phyloP scores from a whole-genome alignment of 2,797 vertebrate species.

The Diglossa cyanea region DNA sequence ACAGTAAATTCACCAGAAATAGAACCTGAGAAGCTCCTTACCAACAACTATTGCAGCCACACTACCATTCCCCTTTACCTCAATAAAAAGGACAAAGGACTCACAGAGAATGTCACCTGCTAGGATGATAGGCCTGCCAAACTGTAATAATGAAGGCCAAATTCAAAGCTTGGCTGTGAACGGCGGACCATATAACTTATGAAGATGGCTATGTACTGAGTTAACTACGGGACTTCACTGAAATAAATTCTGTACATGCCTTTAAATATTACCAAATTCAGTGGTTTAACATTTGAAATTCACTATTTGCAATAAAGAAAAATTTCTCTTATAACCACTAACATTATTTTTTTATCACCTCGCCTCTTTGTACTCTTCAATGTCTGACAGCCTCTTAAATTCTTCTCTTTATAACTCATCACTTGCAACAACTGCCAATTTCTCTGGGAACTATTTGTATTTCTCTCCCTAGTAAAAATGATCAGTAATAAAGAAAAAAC shows the following conservation, averaged over 20 bases:
- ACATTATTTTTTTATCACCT: neutral
- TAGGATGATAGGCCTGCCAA: neutral
- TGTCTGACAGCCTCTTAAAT: neutral
- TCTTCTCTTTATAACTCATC: neutral
- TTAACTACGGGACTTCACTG: neutral
- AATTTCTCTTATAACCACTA: neutral
- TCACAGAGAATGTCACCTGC: neutral
- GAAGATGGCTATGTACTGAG: neutral
- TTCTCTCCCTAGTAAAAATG: neutral
- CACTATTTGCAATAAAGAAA: neutral
- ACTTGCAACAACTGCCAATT: neutral
- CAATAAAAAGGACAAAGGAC: neutral
- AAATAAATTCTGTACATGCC: neutral
- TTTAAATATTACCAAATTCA: neutral
- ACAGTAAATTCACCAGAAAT: neutral
- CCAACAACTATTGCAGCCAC: neutral
- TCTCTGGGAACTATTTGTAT: neutral
- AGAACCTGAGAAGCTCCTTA: neutral
- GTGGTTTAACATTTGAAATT: neutral
- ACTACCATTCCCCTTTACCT: neutral
- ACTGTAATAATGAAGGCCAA: neutral
- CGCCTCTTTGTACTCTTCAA: neutral
- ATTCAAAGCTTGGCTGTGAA: neutral
- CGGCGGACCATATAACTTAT: accelerated
- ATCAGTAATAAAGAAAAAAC: neutral